These are phyloP conservation scores for Papilio polytes DNA, from an alignment of 1,140 invertebrate species.

Conservation along the genomic window DNA sequence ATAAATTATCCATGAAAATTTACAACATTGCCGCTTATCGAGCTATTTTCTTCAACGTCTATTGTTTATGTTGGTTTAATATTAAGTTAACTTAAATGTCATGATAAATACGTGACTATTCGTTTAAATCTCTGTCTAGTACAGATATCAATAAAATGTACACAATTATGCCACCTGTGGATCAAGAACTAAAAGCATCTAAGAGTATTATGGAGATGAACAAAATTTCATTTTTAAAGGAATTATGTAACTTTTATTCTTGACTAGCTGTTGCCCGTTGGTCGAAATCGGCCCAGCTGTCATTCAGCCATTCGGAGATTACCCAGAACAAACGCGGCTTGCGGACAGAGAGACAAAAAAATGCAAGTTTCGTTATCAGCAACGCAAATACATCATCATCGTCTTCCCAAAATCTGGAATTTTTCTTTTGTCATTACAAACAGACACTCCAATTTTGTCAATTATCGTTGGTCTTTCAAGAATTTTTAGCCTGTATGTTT, in stretches of 20 bases:
- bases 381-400: no score
- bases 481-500: no score
- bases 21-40: not conserved
- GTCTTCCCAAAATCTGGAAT: no score
- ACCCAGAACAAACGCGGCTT: no score
- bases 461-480: not conserved
- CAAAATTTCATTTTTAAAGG: not conserved
- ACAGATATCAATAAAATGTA: conserved; percentile 12
- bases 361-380: no score
- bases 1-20: not conserved
- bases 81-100: not conserved
- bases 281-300: no score
- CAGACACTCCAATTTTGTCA: no score
- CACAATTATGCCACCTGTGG: not conserved
- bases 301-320: no score
- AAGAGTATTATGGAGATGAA: not conserved
- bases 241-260: not conserved
- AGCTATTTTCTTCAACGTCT: not conserved
- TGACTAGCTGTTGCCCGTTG: no score
- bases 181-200: not conserved
- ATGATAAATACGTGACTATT: conserved; percentile 13
- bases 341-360: no score
- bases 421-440: no score
- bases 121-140: not conserved
- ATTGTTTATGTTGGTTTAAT: not conserved